Percentiles rank a stretch among this genome's conserved stretches.
These are phyloP conservation scores for Callipepla californica DNA, from an alignment of 2,113 vertebrate species.

Conservation along the genomic window DNA sequence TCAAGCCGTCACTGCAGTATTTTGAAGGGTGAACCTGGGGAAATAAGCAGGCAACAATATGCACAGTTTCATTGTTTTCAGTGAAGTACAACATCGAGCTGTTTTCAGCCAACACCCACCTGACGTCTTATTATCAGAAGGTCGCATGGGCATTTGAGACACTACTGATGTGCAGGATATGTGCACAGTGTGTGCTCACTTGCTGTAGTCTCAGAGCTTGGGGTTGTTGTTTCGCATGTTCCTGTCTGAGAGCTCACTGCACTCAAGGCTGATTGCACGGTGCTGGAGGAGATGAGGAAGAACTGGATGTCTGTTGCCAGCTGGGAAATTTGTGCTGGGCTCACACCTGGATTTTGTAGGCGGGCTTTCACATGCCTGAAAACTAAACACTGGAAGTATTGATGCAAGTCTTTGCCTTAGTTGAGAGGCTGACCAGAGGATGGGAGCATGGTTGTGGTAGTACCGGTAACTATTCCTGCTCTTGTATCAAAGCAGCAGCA, in stretches of 20 bases:
- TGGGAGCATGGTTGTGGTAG: neutral
- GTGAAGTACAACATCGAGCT: neutral
- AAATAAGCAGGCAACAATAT: neutral
- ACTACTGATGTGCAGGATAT: neutral
- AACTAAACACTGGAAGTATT: neutral
- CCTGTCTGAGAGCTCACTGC: rapidly evolving
- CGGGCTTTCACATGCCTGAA: neutral
- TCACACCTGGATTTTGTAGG: rapidly evolving
- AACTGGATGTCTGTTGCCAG: rapidly evolving
- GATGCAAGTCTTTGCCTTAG: neutral
- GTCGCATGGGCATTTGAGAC: neutral
- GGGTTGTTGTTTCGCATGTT: neutral
- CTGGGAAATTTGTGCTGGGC: rapidly evolving
- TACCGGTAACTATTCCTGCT: neutral
- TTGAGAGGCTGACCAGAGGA: neutral
- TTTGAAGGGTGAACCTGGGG: neutral
- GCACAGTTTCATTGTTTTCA: neutral
- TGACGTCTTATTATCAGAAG: neutral
- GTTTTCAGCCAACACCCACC: neutral
- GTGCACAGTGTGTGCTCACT: rapidly evolving
- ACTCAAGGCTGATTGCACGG: neutral
- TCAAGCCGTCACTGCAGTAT: neutral
- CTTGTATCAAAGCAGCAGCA: neutral
- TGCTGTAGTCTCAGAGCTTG: rapidly evolving
- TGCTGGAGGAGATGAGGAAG: neutral